Base-by-base conservation (phyloP, 1,140 invertebrate genomes). In the Cephus cinctus region DNA sequence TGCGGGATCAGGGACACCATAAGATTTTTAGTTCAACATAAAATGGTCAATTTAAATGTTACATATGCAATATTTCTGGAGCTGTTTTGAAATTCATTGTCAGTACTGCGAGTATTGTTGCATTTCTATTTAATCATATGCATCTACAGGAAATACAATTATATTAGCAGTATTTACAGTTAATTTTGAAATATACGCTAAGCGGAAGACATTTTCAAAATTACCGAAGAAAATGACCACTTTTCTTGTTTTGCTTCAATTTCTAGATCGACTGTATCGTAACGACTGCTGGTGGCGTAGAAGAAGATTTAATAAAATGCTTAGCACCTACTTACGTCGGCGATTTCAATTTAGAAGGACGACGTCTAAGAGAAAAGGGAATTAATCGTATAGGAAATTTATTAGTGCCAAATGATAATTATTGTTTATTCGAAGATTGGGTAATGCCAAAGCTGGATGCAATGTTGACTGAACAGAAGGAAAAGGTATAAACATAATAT, bases 251-350 rank as follows among this genome's bases (percentile, higher is more conserved):
- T 47, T 42, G 34, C 40, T 20, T 55, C 41, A 60, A 14, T 68
- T 72, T 9, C n/a, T 21, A 89, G 81, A 82, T 99, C 27, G 98
- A 99, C 75, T 96, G 93, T 67, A 83, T 99, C 51, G 97, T 99
- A 1, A 96, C 96, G 25, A 97, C 95, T 34, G 98, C 96, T 12
- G 98, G 98, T 16, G 98, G 98, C 14, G 82, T 99, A 2, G 98
- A 99, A 77, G 98, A 99, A 79, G 98, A 99, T 79, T 85, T 99
- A 25, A 99, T 99, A 30, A 99, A 99, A 82, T 99, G 97, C 76
- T 76, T 99, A 39, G 91, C 90, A 3, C 92, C 94, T 4, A 98
- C 96, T 0, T 97, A 88, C 65, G 60, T 99, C 18, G 96, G 96
- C 21, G 87, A 92, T 68, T 98, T 98, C 75, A 76, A 86, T 68